Evolutionary conservation across 2,113 vertebrate genomes (phyloP).

Genomic region (Malurus elegans): DNA sequence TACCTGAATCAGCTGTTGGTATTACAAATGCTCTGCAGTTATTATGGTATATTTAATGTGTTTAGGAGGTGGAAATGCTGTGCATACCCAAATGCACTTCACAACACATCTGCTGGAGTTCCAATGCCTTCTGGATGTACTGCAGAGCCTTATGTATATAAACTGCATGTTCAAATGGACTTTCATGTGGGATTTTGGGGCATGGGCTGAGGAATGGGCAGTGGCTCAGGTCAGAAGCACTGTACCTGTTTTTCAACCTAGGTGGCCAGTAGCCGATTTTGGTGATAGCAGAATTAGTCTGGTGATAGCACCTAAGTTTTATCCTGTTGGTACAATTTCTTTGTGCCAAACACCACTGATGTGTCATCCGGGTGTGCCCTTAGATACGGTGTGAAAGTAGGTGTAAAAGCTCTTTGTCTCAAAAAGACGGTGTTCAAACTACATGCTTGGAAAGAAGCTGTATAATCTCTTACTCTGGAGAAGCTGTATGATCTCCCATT

Average conservation of each 20-base stretch:
- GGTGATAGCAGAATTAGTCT: neutral
- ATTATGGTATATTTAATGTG: neutral
- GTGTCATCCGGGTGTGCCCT: neutral
- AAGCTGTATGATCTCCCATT: neutral
- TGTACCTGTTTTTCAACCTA: neutral
- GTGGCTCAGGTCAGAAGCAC: neutral
- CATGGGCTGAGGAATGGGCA: neutral
- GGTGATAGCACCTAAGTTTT: neutral
- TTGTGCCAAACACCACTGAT: neutral
- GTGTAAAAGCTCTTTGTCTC: neutral
- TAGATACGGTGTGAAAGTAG: neutral
- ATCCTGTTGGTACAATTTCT: neutral
- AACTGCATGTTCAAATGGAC: neutral
- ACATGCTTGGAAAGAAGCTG: fast-evolving
- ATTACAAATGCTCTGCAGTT: neutral
- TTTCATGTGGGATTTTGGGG: fast-evolving
- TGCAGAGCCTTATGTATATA: neutral
- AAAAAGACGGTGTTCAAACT: neutral
- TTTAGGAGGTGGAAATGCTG: neutral
- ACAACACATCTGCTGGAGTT: neutral
- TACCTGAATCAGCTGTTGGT: neutral
- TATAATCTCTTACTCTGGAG: neutral
- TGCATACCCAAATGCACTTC: neutral
- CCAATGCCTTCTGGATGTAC: neutral
- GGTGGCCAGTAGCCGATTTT: neutral